Base-by-base conservation (phyloP, 1,140 invertebrate species). In the Brachionus calyciflorus region DNA sequence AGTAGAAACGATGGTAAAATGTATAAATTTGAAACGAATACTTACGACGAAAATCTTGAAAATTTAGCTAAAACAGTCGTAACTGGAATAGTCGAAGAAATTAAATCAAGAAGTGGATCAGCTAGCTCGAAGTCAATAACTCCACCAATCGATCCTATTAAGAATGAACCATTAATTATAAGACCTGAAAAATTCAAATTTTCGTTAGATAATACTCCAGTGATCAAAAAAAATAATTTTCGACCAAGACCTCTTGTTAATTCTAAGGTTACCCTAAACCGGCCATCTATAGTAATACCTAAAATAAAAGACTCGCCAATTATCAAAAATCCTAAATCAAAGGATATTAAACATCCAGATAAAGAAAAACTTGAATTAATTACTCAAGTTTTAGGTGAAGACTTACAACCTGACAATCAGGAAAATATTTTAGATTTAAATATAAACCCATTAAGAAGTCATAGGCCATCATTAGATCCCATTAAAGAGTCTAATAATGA, bases 11-110 rank as follows among this genome's bases (percentile, higher is more conserved):
- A 19, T 37, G 17, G 28, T 33, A 3, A 60, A 14, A 60, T 33
- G 37, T 0, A 9, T 37, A 37, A 37, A 33, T 33, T n/a, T 37
- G 17, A 37, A 19, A 37, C 10, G 30, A 33, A 60, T 19, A 6
- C 30, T 33, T 33, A 60, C 4, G 28, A 19, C 17, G 17, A 33
- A 60, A 37, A 33, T 19, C 12, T 17, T n/a, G 55, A 60, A 14
- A 14, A 37, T 10, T 9, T 60, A 6, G 55, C 55, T 33, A 60
- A 37, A 60, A 33, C 12, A 37, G 26, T 33, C n/a, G 37, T 60
- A 60, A 37, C 55, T 17, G 55, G 55, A 12, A 60, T 60, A 33
- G 55, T 60, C 9, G 55, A 60, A 5, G 30, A 60, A 19, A 60
- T 60, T 19, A 60, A 17, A 17, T 60, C 55, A 7, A 60, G 55